Percentiles rank a stretch among this genome's conserved stretches.
phyloP scores from a whole-genome alignment of 2,797 vertebrate species.

The Falco naumanni region DNA sequence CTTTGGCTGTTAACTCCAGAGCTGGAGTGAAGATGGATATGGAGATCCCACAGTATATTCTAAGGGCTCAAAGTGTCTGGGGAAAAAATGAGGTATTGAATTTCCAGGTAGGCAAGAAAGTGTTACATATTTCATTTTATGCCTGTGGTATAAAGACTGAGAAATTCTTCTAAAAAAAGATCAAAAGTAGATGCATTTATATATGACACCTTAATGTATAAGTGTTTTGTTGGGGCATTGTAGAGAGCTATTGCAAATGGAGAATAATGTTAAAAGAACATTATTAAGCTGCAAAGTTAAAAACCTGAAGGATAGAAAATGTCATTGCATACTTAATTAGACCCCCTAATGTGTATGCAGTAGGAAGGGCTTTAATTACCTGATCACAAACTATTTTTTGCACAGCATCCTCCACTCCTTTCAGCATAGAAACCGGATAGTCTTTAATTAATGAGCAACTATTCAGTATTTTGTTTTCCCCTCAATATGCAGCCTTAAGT shows the following conservation, averaged over 20 bases:
- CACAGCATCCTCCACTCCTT: constrained; percentile 8
- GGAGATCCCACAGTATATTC: background rate
- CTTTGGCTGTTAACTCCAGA: background rate
- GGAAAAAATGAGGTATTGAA: background rate
- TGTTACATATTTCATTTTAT: background rate
- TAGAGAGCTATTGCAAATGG: background rate
- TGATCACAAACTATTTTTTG: constrained; percentile 53
- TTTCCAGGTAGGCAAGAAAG: background rate
- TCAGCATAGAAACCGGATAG: background rate
- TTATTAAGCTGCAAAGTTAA: constrained; percentile 30
- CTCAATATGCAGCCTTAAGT: background rate
- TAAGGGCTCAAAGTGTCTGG: background rate
- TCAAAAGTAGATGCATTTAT: background rate
- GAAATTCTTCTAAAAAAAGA: background rate
- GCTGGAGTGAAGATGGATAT: background rate
- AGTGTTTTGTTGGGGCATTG: background rate
- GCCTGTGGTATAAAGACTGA: background rate
- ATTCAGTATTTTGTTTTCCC: constrained; percentile 31
- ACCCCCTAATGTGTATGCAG: constrained; percentile 32
- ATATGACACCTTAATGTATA: background rate
- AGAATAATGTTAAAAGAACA: constrained; percentile 22
- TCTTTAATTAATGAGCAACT: constrained; percentile 39
- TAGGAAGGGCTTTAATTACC: constrained; percentile 59
- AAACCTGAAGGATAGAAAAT: constrained; percentile 53
- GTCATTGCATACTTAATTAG: constrained; percentile 49